Base-by-base conservation (phyloP, 2,888 invertebrate genomes). In the Rotaria macrura region DNA sequence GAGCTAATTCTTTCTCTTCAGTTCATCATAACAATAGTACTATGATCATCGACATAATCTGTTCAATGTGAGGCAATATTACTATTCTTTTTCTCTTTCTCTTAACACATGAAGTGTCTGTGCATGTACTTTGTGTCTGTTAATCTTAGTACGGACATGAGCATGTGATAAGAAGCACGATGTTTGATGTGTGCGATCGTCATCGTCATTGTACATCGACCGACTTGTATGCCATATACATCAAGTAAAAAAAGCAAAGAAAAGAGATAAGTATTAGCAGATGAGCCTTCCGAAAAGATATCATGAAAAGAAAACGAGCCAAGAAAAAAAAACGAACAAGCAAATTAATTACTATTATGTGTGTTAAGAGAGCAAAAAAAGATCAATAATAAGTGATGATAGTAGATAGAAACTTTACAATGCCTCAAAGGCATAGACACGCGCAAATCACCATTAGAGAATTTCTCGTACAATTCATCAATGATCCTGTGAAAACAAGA, bases 321-420 rank as follows among this genome's bases (percentile, higher is more conserved):
- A 55, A 25, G 5, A n/a, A 55, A 55, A 34, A 34, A 34, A 34
- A 65, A 29, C 6, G 65, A 34, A 65, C 65, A 65, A 65, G 65
- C 65, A 65, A 65, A 65, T 65, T 65, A 65, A 65, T 65, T 65
- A 65, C 65, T 65, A 29, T 65, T 65, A 65, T 65, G 65, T 65
- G 65, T 65, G 65, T 65, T 29, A 65, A 34, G 34, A 65, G 34
- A 65, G 65, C 20, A 65, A 34, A 65, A 65, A 34, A 65, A 65
- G 65, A 65, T 65, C 34, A 65, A 65, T 29, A 29, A 34, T 14
- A 65, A 34, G 65, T 65, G 34, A 29, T 65, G 65, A 65, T 65
- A 65, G 34, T 34, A 34, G 34, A 29, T 29, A 65, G 29, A 29
- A 65, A 20, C 2, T 65, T 20, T 65, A 29, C 65, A 65, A 29